These are phyloP conservation scores for Craseonycteris thonglongyai DNA, from an alignment of 2,113 vertebrate species.

Conservation along the genomic window DNA sequence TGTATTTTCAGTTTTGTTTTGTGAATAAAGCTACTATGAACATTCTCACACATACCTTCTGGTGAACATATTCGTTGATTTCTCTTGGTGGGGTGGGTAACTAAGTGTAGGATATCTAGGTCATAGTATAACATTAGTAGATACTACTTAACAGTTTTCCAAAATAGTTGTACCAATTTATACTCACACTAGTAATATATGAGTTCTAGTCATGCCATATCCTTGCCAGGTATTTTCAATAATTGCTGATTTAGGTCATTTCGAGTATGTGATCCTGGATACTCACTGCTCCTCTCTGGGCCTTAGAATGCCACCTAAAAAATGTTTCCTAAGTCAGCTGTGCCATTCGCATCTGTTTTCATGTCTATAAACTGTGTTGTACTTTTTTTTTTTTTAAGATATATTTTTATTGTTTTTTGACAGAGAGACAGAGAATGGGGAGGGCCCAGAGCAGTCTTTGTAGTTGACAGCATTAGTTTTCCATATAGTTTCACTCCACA, in stretches of 20 bases:
- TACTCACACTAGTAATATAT: neutral
- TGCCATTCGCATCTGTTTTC: neutral
- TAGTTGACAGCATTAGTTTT: too few species aligned
- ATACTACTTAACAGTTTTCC: neutral
- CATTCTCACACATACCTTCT: neutral
- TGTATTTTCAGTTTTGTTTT: neutral
- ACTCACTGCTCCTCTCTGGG: neutral
- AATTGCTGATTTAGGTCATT: neutral
- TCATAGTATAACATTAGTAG: neutral
- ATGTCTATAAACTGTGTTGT: neutral
- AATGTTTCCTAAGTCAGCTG: neutral
- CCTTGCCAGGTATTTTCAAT: neutral
- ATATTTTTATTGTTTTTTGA: too few species aligned
- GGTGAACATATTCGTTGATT: neutral
- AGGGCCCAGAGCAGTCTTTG: too few species aligned
- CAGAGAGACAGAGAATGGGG: too few species aligned
- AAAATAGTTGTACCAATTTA: neutral
- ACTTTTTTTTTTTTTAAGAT: too few species aligned
- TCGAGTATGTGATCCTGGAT: neutral
- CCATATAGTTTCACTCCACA: too few species aligned
- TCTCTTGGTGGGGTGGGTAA: neutral
- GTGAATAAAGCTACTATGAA: neutral
- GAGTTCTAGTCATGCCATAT: neutral
- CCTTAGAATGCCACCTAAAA: neutral
- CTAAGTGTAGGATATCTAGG: neutral